Conservation (phyloP, 1,140 invertebrate species). For the Radopholus similis region DNA sequence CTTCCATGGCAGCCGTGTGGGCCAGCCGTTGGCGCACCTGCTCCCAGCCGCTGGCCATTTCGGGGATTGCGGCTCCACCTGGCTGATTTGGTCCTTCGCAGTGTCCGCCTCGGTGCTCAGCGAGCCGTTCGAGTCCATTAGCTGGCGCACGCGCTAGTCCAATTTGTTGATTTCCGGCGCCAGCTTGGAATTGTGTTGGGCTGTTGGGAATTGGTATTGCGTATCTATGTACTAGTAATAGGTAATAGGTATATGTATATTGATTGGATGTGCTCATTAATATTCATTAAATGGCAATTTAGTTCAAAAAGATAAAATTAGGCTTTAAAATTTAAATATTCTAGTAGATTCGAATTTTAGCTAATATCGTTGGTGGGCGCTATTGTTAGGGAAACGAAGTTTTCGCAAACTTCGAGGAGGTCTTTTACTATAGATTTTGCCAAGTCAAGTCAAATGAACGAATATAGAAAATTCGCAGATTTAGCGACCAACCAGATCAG, state of each 20-base stretch:
- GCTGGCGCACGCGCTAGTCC: conserved; percentile 10
- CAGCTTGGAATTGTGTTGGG: not conserved
- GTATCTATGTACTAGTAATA: too few species aligned
- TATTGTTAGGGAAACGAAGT: too few species aligned
- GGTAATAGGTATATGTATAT: too few species aligned
- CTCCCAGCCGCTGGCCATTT: conserved; percentile 15
- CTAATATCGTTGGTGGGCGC: too few species aligned
- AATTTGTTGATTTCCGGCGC: not conserved
- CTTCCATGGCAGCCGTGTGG: conserved; percentile 18
- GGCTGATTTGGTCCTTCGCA: conserved; percentile 29
- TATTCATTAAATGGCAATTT: too few species aligned
- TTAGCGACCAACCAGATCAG: too few species aligned
- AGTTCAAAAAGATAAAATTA: too few species aligned
- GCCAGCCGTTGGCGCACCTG: conserved; percentile 7
- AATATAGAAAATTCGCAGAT: too few species aligned
- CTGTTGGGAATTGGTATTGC: not conserved
- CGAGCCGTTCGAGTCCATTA: conserved; percentile 17
- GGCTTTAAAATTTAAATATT: not conserved
- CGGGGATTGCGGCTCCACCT: conserved; percentile 21
- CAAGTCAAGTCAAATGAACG: too few species aligned
- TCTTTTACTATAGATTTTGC: too few species aligned
- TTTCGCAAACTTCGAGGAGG: too few species aligned
- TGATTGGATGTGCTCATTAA: too few species aligned
- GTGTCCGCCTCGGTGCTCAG: conserved; percentile 12
- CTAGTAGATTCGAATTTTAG: not conserved